These are phyloP conservation scores for Tetragonula carbonaria DNA, from an alignment of 2,888 invertebrate genomes.

Conservation along the genomic window DNA sequence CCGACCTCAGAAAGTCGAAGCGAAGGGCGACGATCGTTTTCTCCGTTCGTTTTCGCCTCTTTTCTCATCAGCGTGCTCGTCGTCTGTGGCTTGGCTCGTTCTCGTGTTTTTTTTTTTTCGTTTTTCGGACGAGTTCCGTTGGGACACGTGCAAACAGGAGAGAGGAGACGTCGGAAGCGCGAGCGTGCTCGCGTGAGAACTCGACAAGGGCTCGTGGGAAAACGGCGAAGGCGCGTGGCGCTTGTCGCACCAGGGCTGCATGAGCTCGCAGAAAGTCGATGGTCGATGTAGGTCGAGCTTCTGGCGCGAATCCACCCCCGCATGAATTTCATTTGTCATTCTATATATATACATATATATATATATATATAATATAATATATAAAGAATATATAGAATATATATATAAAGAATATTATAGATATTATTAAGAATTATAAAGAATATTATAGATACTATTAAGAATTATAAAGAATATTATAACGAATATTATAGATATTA, in stretches of 20 bases:
- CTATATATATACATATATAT: no score
- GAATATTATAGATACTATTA: no score
- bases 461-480: no score
- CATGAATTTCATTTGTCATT: not conserved
- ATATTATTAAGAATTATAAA: no score
- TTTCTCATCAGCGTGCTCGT: not conserved
- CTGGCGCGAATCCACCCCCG: slow-evolving; percentile 35
- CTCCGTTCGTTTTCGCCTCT: slow-evolving; percentile 2
- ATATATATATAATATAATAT: no score
- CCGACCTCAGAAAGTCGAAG: slow-evolving; percentile 72
- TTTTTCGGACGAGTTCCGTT: not conserved
- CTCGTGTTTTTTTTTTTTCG: not conserved
- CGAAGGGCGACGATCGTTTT: slow-evolving; percentile 22
- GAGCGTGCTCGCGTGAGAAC: slow-evolving; percentile 79
- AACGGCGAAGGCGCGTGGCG: slow-evolving; percentile 82
- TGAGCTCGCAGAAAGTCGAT: slow-evolving; percentile 50
- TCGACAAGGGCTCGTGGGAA: slow-evolving; percentile 82
- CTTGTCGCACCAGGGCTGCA: slow-evolving; percentile 81
- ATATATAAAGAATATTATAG: no score
- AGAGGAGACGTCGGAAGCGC: slow-evolving; percentile 44
- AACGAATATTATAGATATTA: no score
- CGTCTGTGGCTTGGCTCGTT: not conserved
- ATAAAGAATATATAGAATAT: no score
- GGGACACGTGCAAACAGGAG: slow-evolving; percentile 50
- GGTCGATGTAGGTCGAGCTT: not conserved